These are phyloP conservation scores for Cheilosia vulpina DNA, from an alignment of 2,888 invertebrate genomes.

Conservation along the genomic window DNA sequence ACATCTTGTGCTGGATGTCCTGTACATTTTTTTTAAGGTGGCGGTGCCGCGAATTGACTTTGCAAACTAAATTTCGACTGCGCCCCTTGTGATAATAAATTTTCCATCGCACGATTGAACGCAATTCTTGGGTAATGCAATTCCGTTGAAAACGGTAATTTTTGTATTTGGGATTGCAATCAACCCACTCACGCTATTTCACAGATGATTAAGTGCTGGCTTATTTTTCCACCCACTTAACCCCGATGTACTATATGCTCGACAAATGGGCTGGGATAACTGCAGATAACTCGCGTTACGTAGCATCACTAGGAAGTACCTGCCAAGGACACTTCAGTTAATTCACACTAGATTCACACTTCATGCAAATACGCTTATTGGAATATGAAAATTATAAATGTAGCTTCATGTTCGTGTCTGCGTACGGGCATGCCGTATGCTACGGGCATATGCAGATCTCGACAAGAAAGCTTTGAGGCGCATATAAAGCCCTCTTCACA, in stretches of 20 bases:
- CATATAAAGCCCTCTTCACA: constrained; percentile 38
- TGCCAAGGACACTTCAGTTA: constrained; percentile 66
- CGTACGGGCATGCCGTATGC: constrained; percentile 1
- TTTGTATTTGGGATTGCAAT: constrained; percentile 62
- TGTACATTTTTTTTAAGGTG: constrained; percentile 27
- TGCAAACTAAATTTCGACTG: constrained; percentile 22
- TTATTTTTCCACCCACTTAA: constrained; percentile 58
- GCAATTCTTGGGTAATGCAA: constrained; percentile 56
- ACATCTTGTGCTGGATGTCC: constrained; percentile 15
- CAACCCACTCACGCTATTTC: constrained; percentile 67
- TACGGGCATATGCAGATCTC: neutral
- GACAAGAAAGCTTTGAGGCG: constrained; percentile 25
- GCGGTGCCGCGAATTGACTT: constrained; percentile 21
- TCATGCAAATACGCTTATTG: constrained; percentile 60
- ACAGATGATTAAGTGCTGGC: constrained; percentile 62
- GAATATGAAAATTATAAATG: constrained; percentile 61
- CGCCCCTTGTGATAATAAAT: constrained; percentile 28
- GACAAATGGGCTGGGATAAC: constrained; percentile 40
- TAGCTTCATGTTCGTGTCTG: constrained; percentile 9
- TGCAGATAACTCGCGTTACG: constrained; percentile 49
- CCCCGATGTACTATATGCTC: constrained; percentile 32
- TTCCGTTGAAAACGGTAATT: constrained; percentile 71
- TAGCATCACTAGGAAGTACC: constrained; percentile 52
- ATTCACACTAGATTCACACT: constrained; percentile 60
- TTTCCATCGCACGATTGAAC: constrained; percentile 32